Conservation (phyloP, 2,797 vertebrate genomes). For the Aplochiton taeniatus region DNA sequence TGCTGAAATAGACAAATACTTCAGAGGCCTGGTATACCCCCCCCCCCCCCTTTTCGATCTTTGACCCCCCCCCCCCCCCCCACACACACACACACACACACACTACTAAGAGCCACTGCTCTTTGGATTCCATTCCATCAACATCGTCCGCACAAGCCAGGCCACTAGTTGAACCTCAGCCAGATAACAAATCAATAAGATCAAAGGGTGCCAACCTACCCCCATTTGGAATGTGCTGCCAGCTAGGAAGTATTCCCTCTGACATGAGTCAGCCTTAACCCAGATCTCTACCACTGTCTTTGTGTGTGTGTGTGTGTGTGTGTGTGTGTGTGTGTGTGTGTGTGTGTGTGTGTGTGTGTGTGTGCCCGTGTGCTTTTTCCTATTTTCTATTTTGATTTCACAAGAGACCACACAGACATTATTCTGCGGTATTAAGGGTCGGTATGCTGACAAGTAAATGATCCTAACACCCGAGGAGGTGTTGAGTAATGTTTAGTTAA, state of each 20-base stretch:
- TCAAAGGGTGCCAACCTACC: conserved; percentile 4
- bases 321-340: not conserved
- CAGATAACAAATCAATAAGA: conserved; percentile 17
- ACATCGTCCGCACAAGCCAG: not conserved
- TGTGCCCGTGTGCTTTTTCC: conserved; percentile 10
- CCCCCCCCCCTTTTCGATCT: too few relatives aligned
- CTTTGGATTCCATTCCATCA: not conserved
- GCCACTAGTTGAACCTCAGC: not conserved
- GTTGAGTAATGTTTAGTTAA: conserved; percentile 33
- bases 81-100: too few relatives aligned
- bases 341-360: conserved; percentile 2
- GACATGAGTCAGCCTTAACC: not conserved
- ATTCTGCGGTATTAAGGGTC: conserved; percentile 26
- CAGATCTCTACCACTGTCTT: not conserved
- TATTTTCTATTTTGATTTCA: conserved; percentile 27
- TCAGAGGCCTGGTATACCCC: too few relatives aligned
- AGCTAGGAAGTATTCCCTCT: not conserved
- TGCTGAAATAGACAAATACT: too few relatives aligned
- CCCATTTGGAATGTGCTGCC: not conserved
- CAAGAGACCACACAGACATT: conserved; percentile 20
- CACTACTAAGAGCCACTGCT: too few relatives aligned
- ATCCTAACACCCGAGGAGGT: not conserved
- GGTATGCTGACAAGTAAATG: not conserved
- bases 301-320: conserved; percentile 3
- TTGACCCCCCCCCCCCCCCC: too few relatives aligned